Evolutionary conservation across 2,888 invertebrate genomes (phyloP), one percentile per base, ranked within the genome.

Genomic region (Lomographa bimaculata): DNA sequence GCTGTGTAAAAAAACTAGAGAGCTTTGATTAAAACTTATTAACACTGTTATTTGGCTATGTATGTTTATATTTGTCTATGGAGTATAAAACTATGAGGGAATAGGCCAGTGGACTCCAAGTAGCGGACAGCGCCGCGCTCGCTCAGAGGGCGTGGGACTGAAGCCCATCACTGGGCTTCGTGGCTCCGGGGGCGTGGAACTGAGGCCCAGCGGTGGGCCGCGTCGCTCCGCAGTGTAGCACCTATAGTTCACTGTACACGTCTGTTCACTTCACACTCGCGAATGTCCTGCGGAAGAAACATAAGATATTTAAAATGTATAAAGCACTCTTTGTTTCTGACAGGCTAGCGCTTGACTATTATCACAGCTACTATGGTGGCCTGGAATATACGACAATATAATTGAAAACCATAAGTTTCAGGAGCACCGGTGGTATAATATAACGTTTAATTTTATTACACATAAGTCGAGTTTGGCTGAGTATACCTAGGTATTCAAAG

Each of bases 221-320:
- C 64, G 48, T 59, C 57, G 59, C 72, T 65, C 70, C 69, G 67
- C 60, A 58, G 65, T 69, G 68, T 84, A 85, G 85, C 85, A 85
- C 84, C 84, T 79, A 74, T 75, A 54, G 54, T 77, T 82, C 74
- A 83, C 82, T 84, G 79, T 85, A 85, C 84, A 86, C 70, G 60
- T 64, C 66, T 66, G 66, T 73, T 67, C 72, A 67, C 63, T 37
- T 32, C 30, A 29, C 66, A 67, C 68, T 67, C 57, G 44, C 36
- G 38, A 44, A 41, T 28, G 27, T 34, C 32, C 64, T 71, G 66
- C 32, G 46, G 57, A 40, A 54, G 21, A 50, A 40, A 45, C 16
- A 24, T 6, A 10, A 18, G 1, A 7, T n/a, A n/a, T n/a, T n/a
- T n/a, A n/a, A n/a, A n/a, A n/a, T n/a, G n/a, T n/a, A n/a, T n/a